Evolutionary conservation across 2,113 vertebrate species (phyloP), one percentile per base, ranked within the genome.

Genomic region (Hydropotes inermis): DNA sequence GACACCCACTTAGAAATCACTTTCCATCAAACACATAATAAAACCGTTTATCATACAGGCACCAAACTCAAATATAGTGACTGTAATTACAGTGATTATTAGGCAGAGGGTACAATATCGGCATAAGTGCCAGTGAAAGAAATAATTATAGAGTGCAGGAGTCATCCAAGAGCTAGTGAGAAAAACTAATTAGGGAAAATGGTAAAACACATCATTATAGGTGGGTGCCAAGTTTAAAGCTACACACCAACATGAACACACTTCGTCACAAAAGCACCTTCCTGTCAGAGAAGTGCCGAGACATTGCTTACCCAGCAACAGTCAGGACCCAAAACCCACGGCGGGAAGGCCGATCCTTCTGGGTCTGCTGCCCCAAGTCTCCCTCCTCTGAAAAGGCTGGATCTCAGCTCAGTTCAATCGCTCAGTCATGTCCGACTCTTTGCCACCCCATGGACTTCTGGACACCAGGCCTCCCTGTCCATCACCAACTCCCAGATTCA

Each of bases 1-100:
- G 89, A 97, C 79, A 2, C 97, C 98, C 97, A 97, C 96, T 97
- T 93, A 97, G 96, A 96, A 97, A 97, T 97, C 94, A 76, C 93
- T 97, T 96, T 86, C 94, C 94, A 95, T 98, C 96, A 97, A 93
- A 88, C 87, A 85, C 61, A 45, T 95, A 91, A 98, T 95, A 97
- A 96, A 96, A 98, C 97, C 87, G 15, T 97, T 97, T 95, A 98
- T 98, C 96, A 97, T 95, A 67, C 74, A 57, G 96, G 74, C 95
- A 92, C 95, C 97, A 87, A 93, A 96, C 88, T 97, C 98, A 97
- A 91, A 97, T 82, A 95, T 19, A 95, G 97, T 43, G 91, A 92
- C 96, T 89, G 21, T 98, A 97, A 98, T 98, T 97, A 96, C 89
- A 95, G 96, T 97, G 87, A 97, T 98, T 98, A 98, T 97, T 93